Conservation (phyloP, 2,113 vertebrate species). For the Cheilinus undulatus region DNA sequence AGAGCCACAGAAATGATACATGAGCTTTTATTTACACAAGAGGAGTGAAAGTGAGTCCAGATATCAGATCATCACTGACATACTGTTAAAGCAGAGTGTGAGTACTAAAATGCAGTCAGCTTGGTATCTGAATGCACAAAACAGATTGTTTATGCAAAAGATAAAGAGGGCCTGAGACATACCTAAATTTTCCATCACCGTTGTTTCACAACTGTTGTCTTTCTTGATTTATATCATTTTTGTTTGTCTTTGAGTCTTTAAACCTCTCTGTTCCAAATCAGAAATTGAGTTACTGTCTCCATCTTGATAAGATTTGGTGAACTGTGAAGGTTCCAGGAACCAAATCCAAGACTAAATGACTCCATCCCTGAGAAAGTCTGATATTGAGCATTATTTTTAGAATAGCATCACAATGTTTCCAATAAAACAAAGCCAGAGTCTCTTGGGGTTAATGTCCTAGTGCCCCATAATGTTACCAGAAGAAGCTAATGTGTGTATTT, state of each 20-base stretch:
- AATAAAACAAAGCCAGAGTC: conserved; percentile 2
- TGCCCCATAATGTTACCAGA: not conserved
- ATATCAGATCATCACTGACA: too few species aligned
- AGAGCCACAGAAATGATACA: too few species aligned
- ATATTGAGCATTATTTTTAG: not conserved
- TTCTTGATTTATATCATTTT: not conserved
- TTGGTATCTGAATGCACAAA: too few species aligned
- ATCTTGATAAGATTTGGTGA: not conserved
- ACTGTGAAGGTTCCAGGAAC: not conserved
- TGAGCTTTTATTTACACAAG: too few species aligned
- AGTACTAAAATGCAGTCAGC: too few species aligned
- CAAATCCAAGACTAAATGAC: not conserved
- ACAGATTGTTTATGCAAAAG: too few species aligned
- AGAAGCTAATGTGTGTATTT: not conserved
- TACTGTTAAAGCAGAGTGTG: too few species aligned
- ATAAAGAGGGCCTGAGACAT: too few species aligned
- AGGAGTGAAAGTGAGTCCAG: too few species aligned
- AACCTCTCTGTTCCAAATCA: not conserved
- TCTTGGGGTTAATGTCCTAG: not conserved
- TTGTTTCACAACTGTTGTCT: not conserved
- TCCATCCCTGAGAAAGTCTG: not conserved
- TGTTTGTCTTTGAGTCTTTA: not conserved
- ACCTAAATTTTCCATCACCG: not conserved
- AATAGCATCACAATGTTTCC: not conserved
- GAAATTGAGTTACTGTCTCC: not conserved